These are phyloP conservation scores for Cladopsammia gracilis DNA, from an alignment of 64 coral and sea anemone genomes.

Conservation along the genomic window DNA sequence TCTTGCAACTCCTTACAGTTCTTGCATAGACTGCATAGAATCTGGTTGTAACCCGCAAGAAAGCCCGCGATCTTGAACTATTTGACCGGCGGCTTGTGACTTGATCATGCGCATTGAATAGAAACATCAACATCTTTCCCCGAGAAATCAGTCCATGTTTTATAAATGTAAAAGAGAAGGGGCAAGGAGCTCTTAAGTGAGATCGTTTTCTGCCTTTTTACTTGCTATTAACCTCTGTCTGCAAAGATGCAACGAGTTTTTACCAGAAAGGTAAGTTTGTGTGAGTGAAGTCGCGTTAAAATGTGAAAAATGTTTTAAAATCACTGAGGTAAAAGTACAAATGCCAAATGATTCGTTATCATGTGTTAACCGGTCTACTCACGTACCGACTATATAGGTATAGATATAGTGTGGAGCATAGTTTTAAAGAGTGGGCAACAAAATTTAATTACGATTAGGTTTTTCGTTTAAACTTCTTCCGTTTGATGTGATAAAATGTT, in stretches of 20 bases:
- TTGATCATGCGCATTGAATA: neutral
- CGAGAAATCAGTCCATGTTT: neutral
- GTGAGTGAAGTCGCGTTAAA: too few species aligned
- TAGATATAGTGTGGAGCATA: too few species aligned
- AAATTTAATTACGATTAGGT: too few species aligned
- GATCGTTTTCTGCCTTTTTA: neutral
- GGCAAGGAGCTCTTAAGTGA: neutral
- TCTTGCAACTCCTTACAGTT: neutral
- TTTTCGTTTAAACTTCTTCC: too few species aligned
- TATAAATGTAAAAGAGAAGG: neutral
- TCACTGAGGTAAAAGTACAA: neutral
- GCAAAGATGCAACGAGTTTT: conserved; percentile 75
- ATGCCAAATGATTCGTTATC: neutral
- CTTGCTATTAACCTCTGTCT: conserved; percentile 33
- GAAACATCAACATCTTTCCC: neutral
- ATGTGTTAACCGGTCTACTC: neutral
- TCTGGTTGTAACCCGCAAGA: too few species aligned
- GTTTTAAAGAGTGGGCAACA: too few species aligned
- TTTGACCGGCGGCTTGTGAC: neutral
- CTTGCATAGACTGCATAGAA: too few species aligned
- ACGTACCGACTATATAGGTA: too few species aligned
- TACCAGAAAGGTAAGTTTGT: conserved; percentile 63
- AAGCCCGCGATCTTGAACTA: neutral
- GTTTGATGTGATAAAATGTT: too few species aligned
- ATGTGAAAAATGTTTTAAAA: neutral